Conservation (phyloP, 2,113 vertebrate species). For the Syrmaticus mikado region DNA sequence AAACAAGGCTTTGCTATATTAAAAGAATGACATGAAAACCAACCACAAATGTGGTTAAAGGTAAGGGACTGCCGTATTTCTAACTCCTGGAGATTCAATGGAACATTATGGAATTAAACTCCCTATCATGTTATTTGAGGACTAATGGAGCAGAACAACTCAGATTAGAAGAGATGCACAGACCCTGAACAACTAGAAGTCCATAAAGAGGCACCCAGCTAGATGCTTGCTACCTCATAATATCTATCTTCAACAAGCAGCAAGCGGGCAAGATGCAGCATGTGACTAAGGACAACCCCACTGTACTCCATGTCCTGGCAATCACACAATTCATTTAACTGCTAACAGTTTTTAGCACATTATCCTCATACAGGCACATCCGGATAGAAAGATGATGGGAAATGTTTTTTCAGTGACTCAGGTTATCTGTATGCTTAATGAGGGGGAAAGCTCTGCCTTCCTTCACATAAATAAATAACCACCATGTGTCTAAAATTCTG, state of each 20-base stretch:
- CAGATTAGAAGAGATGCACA: not conserved
- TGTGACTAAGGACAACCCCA: not conserved
- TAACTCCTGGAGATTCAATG: not conserved
- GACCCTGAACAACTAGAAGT: not conserved
- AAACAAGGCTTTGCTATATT: not conserved
- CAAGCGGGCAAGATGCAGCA: not conserved
- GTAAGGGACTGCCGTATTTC: not conserved
- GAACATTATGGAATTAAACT: not conserved
- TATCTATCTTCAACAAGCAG: not conserved
- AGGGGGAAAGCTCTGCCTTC: not conserved
- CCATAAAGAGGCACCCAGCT: not conserved
- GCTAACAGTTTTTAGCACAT: not conserved
- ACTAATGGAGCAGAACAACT: not conserved
- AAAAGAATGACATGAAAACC: not conserved
- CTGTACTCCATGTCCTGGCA: not conserved
- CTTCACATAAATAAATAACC: not conserved
- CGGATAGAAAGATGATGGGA: not conserved
- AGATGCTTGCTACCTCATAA: not conserved
- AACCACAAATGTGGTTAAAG: not conserved
- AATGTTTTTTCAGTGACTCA: not conserved
- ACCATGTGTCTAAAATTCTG: not conserved
- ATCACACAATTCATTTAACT: not conserved
- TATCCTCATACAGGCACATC: not conserved
- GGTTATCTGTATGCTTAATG: not conserved
- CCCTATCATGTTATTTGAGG: accelerated